Evolutionary conservation across 2,888 invertebrate genomes (phyloP), one percentile per base, ranked within the genome.

Genomic region (Mythimna lalbum): DNA sequence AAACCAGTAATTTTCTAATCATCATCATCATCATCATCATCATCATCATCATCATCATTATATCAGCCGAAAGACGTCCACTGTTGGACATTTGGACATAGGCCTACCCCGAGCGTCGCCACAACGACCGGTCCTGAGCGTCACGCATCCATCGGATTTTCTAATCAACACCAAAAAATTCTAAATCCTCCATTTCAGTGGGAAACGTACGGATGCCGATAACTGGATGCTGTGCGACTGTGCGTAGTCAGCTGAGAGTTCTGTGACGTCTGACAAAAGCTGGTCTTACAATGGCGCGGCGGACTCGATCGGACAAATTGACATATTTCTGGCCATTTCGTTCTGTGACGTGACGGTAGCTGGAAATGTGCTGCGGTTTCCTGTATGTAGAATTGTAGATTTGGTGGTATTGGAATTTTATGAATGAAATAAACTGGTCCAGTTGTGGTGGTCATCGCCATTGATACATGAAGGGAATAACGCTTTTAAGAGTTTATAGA

Each of bases 181-280:
- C 59, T n/a, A 47, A 69, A 27, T 23, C 9, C 17, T 47, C 55
- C 2, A 59, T 50, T 75, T 47, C n/a, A 52, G 55, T 31, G 50
- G 31, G 63, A 66, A 67, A 36, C 52, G 55, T 43, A 36, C 23
- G 12, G 33, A 60, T 50, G 56, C n/a, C 21, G 70, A 81, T 55
- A 55, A 43, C 63, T 36, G 33, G 50, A 59, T 68, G 21, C 67
- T 50, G 53, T 57, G 67, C 50, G 55, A 21, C 65, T 33, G 53
- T 61, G 67, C 56, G 57, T 68, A 77, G 52, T 61, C 71, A 69
- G 76, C 67, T 72, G 39, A 27, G 23, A 60, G 59, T 60, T 57
- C 23, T 60, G 77, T 66, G 70, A 50, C 61, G 55, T 68, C 70
- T 63, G 73, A 86, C 85, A 87, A 86, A 84, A 80, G 80, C 66